Evolutionary conservation across 2,888 invertebrate species (phyloP), one percentile per base, ranked within the genome.

Genomic region (Pseudococcus jackbeardsleyi): DNA sequence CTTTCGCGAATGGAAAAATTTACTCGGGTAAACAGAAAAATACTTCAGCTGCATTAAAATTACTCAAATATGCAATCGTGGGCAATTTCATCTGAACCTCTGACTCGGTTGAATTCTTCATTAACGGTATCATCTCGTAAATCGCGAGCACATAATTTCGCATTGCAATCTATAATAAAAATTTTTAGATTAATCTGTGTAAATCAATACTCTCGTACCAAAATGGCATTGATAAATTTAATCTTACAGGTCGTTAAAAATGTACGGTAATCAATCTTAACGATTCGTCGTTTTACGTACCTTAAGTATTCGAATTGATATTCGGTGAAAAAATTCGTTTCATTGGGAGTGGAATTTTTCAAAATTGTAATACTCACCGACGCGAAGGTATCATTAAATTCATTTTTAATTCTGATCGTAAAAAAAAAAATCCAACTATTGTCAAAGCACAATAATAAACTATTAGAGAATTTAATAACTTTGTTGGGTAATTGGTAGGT

Each of bases 191-290:
- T 33, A 33, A 72, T 17, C 15, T 33, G 7, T 17, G 5, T 72
- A 33, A 72, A 72, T 72, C 33, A 33, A 72, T 68, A 42, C 42
- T 42, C n/a, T 8, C 4, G 26, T 33, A 72, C 72, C 72, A 9
- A 72, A 26, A 72, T 33, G 72, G 33, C 33, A 33, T 33, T 17
- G 72, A 72, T 72, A 33, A 72, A 72, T 72, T 72, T 72, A 33
- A 72, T 72, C 72, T 72, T 17, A 9, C 26, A 15, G 7, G 0
- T 39, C 72, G 33, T 72, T 72, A 72, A 72, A 72, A 64, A 64
- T 64, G 11, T 64, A 64, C 0, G 26, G 15, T 72, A 72, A 72
- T 72, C 72, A 33, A 33, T 72, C 17, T 33, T 15, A 72, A 72
- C 72, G 33, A 33, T 33, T 72, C 26, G 12, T 68, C 68, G 68